Evolutionary conservation across 2,888 invertebrate species (phyloP).

Genomic region (Coleophora flavipennella): DNA sequence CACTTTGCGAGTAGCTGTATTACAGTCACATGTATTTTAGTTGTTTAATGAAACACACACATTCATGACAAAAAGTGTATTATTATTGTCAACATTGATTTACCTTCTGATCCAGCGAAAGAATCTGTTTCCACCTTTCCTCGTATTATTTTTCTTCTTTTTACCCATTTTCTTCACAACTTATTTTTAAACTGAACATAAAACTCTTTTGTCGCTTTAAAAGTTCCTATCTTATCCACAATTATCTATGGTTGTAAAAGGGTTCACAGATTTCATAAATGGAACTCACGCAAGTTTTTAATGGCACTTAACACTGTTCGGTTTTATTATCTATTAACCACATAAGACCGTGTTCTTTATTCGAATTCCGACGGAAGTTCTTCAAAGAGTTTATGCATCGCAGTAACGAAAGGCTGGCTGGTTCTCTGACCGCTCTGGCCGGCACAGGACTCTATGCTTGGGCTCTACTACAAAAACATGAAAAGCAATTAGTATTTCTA

Average conservation of each 20-base stretch:
- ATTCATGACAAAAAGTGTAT: too few species aligned
- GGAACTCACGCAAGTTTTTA: constrained; percentile 16
- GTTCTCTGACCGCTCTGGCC: constrained; percentile 27
- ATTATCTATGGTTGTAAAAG: constrained; percentile 9
- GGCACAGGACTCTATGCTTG: constrained; percentile 47
- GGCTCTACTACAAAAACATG: constrained; percentile 33
- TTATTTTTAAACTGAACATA: constrained; percentile 26
- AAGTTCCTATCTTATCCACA: not conserved
- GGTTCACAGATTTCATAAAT: constrained; percentile 19
- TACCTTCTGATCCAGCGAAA: constrained; percentile 68
- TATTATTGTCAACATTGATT: constrained; percentile 4
- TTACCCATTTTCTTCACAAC: constrained; percentile 45
- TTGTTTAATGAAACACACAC: too few species aligned
- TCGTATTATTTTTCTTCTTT: constrained; percentile 59
- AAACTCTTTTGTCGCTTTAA: constrained; percentile 8
- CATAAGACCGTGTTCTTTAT: constrained; percentile 27
- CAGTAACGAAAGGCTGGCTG: constrained; percentile 30
- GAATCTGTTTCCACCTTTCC: constrained; percentile 55
- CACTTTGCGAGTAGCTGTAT: too few species aligned
- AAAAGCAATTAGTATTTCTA: constrained; percentile 5
- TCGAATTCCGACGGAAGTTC: constrained; percentile 22
- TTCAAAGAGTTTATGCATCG: too few species aligned
- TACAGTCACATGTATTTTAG: too few species aligned
- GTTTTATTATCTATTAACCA: constrained; percentile 22
- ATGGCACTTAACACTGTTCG: constrained; percentile 24